Evolutionary conservation across 2,113 vertebrate genomes (phyloP), one percentile per base, ranked within the genome.

Genomic region (Struthio camelus): DNA sequence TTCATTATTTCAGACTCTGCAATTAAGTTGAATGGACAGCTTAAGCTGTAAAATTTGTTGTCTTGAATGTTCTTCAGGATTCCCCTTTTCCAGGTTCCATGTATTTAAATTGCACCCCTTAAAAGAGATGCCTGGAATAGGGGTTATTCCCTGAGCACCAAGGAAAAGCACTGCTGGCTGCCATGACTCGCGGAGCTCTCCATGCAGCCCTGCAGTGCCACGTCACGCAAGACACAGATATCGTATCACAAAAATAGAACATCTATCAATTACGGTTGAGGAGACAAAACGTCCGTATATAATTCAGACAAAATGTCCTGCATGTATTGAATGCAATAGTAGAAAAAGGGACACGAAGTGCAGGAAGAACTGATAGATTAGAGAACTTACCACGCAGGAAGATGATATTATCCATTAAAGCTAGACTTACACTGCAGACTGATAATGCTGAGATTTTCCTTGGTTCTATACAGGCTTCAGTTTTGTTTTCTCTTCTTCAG

Each of bases 221-320:
- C 28, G 7, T 85, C 94, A 91, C 36, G 10, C 86, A 80, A 80
- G 54, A 6, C 85, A 83, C 89, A 16, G 8, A 65, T 19, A 87
- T 82, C 76, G 56, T 75, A 54, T 80, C 90, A 72, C 91, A 87
- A 89, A 95, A 96, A 94, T 77, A 95, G 96, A 91, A 58, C 84
- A 91, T 80, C 89, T 71, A 50, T 95, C 97, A 94, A 42, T 94
- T 94, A 89, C 11, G 71, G 91, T 70, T 94, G 93, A 96, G 78
- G 75, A 95, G 75, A 40, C 86, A 96, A 89, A 93, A 40, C 53
- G 83, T 95, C 66, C 62, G 75, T 82, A 23, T 81, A 71, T 95
- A 95, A 94, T 87, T 85, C 87, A 80, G 89, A 28, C 44, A 83
- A 93, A 94, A 93, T 89, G 40, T 46, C 79, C 20, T 58, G 67